phyloP scores from a whole-genome alignment of 2,113 vertebrate species.

The Xiphias gladius region DNA sequence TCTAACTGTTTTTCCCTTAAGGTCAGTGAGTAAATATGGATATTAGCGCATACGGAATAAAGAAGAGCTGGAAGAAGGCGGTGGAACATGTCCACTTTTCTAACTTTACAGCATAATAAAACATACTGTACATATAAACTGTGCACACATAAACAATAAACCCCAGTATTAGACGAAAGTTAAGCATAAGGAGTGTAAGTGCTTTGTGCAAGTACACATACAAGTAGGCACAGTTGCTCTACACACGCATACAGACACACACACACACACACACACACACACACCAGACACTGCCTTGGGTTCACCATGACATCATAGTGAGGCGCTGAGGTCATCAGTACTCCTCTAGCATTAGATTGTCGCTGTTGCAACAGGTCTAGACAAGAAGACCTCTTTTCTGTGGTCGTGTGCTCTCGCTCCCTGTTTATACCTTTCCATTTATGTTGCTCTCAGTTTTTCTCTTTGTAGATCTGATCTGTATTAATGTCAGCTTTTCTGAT shows the following conservation, averaged over 20 bases:
- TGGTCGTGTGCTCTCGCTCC: conserved; percentile 22
- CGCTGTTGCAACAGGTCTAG: conserved; percentile 75
- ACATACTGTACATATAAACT: neutral
- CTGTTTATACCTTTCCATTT: conserved; percentile 35
- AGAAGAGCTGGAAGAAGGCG: neutral
- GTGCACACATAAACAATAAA: conserved; percentile 13
- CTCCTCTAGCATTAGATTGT: conserved; percentile 63
- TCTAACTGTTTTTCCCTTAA: neutral
- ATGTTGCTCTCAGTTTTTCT: conserved; percentile 14
- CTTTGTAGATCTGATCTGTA: conserved; percentile 5
- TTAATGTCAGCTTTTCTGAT: neutral
- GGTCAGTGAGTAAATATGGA: neutral
- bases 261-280: conserved; percentile 46
- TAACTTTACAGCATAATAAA: neutral
- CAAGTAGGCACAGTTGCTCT: conserved; percentile 25
- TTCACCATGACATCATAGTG: conserved; percentile 82
- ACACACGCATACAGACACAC: conserved; percentile 17
- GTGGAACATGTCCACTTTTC: neutral
- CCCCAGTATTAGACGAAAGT: neutral
- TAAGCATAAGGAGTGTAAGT: conserved; percentile 17
- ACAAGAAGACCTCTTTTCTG: conserved; percentile 70
- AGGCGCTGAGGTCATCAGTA: conserved; percentile 82
- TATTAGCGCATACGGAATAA: neutral
- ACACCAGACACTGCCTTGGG: conserved; percentile 71
- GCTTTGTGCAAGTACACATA: neutral